Evolutionary conservation across 2,888 invertebrate genomes (phyloP), one percentile per base, ranked within the genome.

Genomic region (Mongoloraphidia duomilia): DNA sequence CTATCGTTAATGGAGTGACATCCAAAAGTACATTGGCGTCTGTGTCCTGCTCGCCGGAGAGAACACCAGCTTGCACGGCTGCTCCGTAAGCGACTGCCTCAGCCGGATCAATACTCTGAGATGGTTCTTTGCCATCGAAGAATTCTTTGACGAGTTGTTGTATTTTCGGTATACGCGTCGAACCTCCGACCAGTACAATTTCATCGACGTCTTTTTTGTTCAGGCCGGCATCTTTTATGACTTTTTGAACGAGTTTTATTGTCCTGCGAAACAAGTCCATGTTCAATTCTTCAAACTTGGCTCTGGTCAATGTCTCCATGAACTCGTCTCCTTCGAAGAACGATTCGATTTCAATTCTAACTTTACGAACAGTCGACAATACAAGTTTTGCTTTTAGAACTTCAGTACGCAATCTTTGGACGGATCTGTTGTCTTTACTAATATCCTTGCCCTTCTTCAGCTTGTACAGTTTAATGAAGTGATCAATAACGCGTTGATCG

Each of bases 11-110:
- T 57, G 98, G 98, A 69, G 96, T 97, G 48, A 98, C 98, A 67
- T 99, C 97, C 55, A 98, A 79, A 52, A 98, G 77, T 1, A 97
- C 93, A 57, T 97, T 86, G 49, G 95, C 95, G 59, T 93, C 93
- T 2, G 94, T 94, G 64, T 93, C 93, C 70, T 96, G 93, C 74
- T 96, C 96, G 47, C 97, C 94, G 52, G 92, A 90, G 51, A 99
- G 80, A 2, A 98, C 96, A 59, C 96, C 97, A 63, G 94, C 97
- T 72, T 98, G 96, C 9, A 98, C 96, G 56, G 97, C 96, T 40
- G 96, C 96, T 62, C 96, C 96, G 65, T 94, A 97, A 44, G 96
- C 96, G 50, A 97, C 97, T 59, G 97, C 97, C 70, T 98, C 97
- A 67, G 98, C 98, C 47, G 97, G 97, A 69, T 98, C 97, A 67